phyloP scores from a whole-genome alignment of 2,113 vertebrate species.

The Bos javanicus region DNA sequence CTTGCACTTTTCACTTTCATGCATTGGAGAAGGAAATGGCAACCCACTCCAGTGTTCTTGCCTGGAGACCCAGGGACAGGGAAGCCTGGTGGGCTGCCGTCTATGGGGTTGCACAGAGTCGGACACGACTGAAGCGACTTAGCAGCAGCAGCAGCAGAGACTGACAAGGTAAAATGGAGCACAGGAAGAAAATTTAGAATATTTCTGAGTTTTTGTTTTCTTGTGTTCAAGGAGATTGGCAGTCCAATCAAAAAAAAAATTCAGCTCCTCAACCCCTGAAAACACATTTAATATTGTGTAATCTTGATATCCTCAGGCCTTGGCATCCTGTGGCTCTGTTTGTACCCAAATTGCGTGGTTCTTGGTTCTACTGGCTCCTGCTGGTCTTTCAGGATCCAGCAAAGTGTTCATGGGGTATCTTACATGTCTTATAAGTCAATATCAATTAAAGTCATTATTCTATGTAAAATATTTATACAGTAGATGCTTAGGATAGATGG shows the following conservation, averaged over 20 bases:
- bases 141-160: not conserved
- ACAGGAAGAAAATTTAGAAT: constrained; percentile 6
- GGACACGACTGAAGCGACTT: too few species aligned
- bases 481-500: not conserved
- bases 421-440: constrained; percentile 15
- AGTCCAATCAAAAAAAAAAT: not conserved
- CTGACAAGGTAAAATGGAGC: not conserved
- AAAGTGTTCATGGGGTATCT: not conserved
- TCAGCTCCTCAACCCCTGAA: not conserved
- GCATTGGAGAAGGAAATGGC: too few species aligned
- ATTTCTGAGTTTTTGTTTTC: constrained; percentile 24
- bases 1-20: too few species aligned
- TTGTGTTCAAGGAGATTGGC: not conserved
- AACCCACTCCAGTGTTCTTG: too few species aligned
- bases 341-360: not conserved
- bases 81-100: too few species aligned
- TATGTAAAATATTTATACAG: not conserved
- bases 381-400: not conserved
- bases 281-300: not conserved
- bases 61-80: too few species aligned
- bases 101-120: too few species aligned
- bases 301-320: not conserved
- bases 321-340: not conserved
- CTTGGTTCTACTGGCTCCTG: not conserved
- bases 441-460: not conserved